A percentile compares a stretch with the other conserved stretches of the same genome.
These are phyloP conservation scores for Meliscaeva auricollis DNA, from an alignment of 2,888 invertebrate genomes.

Conservation along the genomic window DNA sequence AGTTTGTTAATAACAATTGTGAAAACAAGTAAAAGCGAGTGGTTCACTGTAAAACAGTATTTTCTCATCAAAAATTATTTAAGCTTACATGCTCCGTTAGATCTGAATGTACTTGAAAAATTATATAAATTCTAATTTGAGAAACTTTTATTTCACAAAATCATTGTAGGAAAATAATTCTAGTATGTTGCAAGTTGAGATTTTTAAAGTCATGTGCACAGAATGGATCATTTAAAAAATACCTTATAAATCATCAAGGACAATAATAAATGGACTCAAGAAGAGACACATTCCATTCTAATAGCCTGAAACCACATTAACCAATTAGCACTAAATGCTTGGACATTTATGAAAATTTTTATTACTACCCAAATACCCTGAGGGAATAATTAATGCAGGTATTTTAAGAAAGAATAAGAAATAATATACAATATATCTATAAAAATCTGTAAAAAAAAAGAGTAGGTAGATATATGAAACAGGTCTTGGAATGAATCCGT, in stretches of 20 bases:
- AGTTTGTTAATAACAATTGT: too few species aligned
- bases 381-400: constrained; percentile 32
- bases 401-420: background rate
- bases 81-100: too few species aligned
- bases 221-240: background rate
- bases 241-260: background rate
- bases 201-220: too few species aligned
- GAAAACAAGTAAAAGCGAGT: too few species aligned
- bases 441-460: background rate
- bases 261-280: background rate
- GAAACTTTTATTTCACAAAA: background rate
- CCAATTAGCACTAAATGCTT: constrained; percentile 58
- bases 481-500: constrained; percentile 39
- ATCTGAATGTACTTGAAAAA: too few species aligned
- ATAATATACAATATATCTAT: background rate
- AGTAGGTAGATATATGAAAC: background rate
- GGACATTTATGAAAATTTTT: constrained; percentile 54
- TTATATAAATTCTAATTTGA: too few species aligned
- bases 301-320: constrained; percentile 33
- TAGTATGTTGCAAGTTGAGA: too few species aligned
- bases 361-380: constrained; percentile 45
- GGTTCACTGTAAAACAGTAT: too few species aligned
- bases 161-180: too few species aligned
- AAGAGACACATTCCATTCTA: background rate
- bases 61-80: too few species aligned